A percentile compares a stretch with the other conserved stretches of the same genome.
These are phyloP conservation scores for Germaria angustata DNA, from an alignment of 2,888 invertebrate species.

Conservation along the genomic window DNA sequence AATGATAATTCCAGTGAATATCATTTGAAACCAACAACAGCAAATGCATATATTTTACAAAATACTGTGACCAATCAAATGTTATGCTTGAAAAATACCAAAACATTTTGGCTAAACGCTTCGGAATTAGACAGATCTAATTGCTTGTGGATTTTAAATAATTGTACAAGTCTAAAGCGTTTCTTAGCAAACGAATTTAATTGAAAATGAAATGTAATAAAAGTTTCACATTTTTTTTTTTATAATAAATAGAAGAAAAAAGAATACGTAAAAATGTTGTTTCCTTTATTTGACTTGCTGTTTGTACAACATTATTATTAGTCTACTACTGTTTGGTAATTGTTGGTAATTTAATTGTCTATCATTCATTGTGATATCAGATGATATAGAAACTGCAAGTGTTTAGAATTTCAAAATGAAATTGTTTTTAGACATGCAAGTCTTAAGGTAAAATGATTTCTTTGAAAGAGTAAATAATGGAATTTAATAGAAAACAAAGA, in stretches of 20 bases:
- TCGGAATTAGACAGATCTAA: conserved; percentile 1
- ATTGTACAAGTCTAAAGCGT: conserved; percentile 57
- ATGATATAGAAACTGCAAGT: conserved; percentile 28
- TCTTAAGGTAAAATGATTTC: neutral
- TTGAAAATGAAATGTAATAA: conserved; percentile 37
- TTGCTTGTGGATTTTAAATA: conserved; percentile 57
- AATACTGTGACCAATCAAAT: conserved; percentile 40
- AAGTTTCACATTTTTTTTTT: conserved; percentile 8
- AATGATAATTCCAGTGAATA: conserved; percentile 40
- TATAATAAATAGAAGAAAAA: neutral
- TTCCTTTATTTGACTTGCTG: conserved; percentile 9
- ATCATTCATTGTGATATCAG: conserved; percentile 32
- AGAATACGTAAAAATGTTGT: conserved; percentile 14
- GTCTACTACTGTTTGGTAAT: conserved; percentile 20
- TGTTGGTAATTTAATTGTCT: conserved; percentile 54
- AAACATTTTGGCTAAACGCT: conserved; percentile 34
- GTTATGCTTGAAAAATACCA: conserved; percentile 25
- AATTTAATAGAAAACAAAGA: too few relatives aligned
- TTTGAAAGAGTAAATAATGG: neutral
- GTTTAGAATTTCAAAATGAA: conserved; percentile 40
- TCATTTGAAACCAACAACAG: conserved; percentile 34
- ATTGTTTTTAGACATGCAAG: conserved; percentile 48
- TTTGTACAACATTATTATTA: conserved; percentile 27
- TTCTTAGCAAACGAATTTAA: conserved; percentile 71
- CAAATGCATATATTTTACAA: conserved; percentile 18